A percentile compares a stretch with the other conserved stretches of the same genome.
Evolutionary conservation across 2,113 vertebrate species (phyloP).

Genomic region (Melierax canorus): DNA sequence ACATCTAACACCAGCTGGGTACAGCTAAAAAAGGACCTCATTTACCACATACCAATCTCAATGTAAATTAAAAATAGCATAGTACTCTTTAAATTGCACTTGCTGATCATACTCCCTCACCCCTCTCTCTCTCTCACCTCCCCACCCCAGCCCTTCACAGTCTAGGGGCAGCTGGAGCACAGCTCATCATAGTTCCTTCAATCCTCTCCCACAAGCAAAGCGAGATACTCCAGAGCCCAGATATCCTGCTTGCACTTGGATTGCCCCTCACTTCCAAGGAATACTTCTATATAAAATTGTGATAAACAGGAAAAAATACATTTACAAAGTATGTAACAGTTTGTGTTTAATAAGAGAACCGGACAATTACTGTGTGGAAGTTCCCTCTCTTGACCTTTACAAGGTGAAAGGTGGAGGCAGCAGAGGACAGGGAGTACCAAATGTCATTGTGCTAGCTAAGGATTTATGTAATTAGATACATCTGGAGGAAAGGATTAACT

Average conservation of each 20-base stretch:
- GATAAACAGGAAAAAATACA: constrained; percentile 8
- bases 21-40: not conserved
- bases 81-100: not conserved
- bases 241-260: not conserved
- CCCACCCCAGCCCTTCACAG: not conserved
- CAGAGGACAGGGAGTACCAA: not conserved
- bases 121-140: not conserved
- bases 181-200: not conserved
- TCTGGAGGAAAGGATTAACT: constrained; percentile 11
- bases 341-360: not conserved
- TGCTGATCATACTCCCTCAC: not conserved
- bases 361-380: not conserved
- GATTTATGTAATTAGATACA: not conserved
- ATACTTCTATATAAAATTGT: not conserved
- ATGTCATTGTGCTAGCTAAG: not conserved
- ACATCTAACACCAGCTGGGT: not conserved
- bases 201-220: not conserved
- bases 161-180: not conserved
- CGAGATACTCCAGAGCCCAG: not conserved
- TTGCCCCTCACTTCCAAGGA: not conserved
- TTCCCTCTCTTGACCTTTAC: constrained; percentile 28
- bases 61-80: not conserved
- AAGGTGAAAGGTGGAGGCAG: not conserved
- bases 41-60: not conserved
- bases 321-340: not conserved